Evolutionary conservation across 2,797 vertebrate species (phyloP), one percentile per base, ranked within the genome.

Genomic region (Fratercula arctica): DNA sequence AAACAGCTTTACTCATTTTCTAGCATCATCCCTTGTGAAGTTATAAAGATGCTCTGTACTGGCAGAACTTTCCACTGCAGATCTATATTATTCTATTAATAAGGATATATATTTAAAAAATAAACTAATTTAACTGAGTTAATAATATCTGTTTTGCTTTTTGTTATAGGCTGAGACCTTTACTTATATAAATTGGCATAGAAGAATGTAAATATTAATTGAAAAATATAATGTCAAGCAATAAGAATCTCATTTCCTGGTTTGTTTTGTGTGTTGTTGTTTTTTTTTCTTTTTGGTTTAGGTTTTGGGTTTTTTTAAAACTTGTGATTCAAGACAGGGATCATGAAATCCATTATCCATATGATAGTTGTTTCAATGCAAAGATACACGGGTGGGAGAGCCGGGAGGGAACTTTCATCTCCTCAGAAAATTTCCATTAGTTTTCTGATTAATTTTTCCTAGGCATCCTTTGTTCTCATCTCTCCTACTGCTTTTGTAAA

Each of bases 1-100:
- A 75, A 95, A 75, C n/a, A 82, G 21, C 21, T 91, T 90, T 78
- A 78, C 35, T 84, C n/a, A 81, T 90, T 94, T 93, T 84, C 37
- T 88, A 57, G 1, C 24, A 86, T 61, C 26, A 43, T n/a, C 29
- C 10, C 11, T 69, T 76, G 15, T 73, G 61, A 91, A 31, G 21
- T 81, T 84, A 37, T 18, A 88, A 88, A 84, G 41, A 33, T 84
- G 9, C 1, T 84, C 46, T 72, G 39, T 68, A 25, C 41, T 81
- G 11, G 15, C 26, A 81, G 56, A 83, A 43, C 15, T 72, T 89
- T 54, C 48, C 43, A 48, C 2, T 73, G 87, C 33, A 60, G 11
- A 45, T 46, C 24, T 73, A 7, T 70, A n/a, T 59, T 56, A 29
- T 33, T 76, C 13, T 75, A 23, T 72, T 75, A 64, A 57, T 72